Percentiles rank a stretch among this genome's conserved stretches.
These are phyloP conservation scores for Periparus ater DNA, from an alignment of 2,797 vertebrate species.

Conservation along the genomic window DNA sequence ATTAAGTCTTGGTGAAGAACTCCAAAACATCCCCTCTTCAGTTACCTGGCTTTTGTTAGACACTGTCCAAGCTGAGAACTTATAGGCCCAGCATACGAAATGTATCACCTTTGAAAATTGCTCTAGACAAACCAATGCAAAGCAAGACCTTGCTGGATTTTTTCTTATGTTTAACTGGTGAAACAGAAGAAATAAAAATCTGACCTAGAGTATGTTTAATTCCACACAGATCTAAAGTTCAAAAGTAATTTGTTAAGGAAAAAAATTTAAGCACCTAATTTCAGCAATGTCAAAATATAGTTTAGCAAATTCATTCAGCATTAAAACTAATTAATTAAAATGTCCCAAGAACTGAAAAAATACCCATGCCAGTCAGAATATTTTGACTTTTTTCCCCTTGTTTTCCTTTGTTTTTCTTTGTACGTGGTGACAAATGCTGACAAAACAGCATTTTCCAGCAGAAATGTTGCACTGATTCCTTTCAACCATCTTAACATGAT, in stretches of 20 bases:
- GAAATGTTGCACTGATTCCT: not conserved
- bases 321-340: not conserved
- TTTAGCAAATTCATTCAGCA: not conserved
- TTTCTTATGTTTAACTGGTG: not conserved
- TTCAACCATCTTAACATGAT: not conserved
- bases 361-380: not conserved
- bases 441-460: not conserved
- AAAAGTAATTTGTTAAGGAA: not conserved
- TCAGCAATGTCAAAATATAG: not conserved
- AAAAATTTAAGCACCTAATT: not conserved
- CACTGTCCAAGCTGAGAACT: not conserved
- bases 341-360: not conserved
- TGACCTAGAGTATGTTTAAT: not conserved
- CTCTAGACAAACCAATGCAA: not conserved
- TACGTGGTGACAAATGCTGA: not conserved
- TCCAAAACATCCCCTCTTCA: not conserved
- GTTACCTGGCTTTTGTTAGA: not conserved
- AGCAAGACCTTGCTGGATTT: accelerated
- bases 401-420: not conserved
- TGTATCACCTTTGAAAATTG: not conserved
- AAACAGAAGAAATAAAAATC: not conserved
- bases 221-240: not conserved
- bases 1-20: not conserved
- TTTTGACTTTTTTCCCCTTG: not conserved
- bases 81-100: not conserved